A percentile compares a stretch with the other conserved stretches of the same genome.
phyloP scores from a whole-genome alignment of 2,113 vertebrate species.

The Dascyllus trimaculatus region DNA sequence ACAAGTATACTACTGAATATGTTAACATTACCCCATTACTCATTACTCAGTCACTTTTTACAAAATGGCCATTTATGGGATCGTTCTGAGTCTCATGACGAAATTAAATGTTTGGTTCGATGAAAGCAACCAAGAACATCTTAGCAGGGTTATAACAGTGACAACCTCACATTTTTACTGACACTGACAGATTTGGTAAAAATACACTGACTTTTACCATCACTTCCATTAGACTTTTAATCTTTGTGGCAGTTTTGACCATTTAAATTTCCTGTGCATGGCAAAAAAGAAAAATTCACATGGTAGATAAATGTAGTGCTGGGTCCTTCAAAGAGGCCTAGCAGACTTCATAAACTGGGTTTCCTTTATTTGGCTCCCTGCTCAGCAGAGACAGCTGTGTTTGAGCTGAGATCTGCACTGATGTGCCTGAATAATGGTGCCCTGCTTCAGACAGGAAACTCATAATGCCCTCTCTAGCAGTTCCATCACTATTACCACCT shows the following conservation, averaged over 20 bases:
- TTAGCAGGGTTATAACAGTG: no score
- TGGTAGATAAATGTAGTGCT: background rate
- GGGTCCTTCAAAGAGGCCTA: background rate
- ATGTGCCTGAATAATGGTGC: constrained; percentile 59
- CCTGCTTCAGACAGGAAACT: constrained; percentile 46
- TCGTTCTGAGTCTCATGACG: no score
- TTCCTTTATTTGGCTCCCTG: constrained; percentile 29
- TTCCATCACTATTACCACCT: constrained; percentile 32
- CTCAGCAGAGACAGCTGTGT: constrained; percentile 30
- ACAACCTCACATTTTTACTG: no score
- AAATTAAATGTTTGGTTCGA: no score
- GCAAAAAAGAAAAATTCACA: background rate
- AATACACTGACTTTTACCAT: no score
- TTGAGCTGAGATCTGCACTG: constrained; percentile 45
- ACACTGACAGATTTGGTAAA: no score
- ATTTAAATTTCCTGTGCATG: constrained; percentile 10
- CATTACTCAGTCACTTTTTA: no score
- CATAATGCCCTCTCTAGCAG: constrained; percentile 45
- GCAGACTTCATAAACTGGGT: constrained; percentile 25
- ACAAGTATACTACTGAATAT: no score
- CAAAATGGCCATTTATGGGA: no score
- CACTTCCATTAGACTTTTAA: background rate
- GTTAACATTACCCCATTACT: no score
- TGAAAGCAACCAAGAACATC: no score
- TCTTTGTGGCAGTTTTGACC: background rate